Evolutionary conservation across 1,140 invertebrate genomes (phyloP).

Genomic region (Lucilia sericata): DNA sequence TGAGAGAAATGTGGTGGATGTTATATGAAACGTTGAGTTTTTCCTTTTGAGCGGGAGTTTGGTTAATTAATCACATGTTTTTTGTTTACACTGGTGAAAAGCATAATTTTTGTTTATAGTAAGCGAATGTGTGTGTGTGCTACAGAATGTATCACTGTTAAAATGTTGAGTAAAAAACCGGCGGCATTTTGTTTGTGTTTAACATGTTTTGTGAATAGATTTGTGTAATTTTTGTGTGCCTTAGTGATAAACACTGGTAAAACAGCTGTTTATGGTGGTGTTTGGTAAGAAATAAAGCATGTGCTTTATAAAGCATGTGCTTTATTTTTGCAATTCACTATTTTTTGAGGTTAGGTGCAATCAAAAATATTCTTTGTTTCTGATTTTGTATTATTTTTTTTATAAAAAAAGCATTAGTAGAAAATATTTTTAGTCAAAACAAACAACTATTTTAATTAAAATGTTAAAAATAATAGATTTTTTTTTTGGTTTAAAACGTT

Average conservation of each 20-base stretch:
- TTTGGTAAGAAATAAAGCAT: background rate
- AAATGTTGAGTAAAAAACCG: background rate
- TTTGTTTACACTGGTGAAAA: slow-evolving; percentile 28
- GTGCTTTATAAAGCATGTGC: background rate
- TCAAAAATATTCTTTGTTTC: no score
- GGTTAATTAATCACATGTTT: slow-evolving; percentile 21
- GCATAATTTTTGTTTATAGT: background rate
- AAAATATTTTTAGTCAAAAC: no score
- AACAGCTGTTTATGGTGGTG: slow-evolving; percentile 7
- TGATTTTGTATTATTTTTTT: no score
- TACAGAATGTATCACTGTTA: background rate
- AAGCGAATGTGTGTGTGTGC: background rate
- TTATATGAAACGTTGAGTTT: slow-evolving; percentile 8
- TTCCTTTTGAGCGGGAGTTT: slow-evolving; percentile 40
- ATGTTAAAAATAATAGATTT: no score
- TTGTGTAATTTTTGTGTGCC: background rate
- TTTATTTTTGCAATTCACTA: background rate
- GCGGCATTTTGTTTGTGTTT: background rate
- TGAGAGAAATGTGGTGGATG: background rate
- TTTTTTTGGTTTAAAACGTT: no score
- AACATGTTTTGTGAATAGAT: background rate
- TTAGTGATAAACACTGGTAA: slow-evolving; percentile 5
- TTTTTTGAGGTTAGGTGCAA: no score
- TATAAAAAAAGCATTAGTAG: no score
- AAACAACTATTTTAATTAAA: no score